These are phyloP conservation scores for Episyrphus balteatus DNA, from an alignment of 1,140 invertebrate species.

Conservation along the genomic window DNA sequence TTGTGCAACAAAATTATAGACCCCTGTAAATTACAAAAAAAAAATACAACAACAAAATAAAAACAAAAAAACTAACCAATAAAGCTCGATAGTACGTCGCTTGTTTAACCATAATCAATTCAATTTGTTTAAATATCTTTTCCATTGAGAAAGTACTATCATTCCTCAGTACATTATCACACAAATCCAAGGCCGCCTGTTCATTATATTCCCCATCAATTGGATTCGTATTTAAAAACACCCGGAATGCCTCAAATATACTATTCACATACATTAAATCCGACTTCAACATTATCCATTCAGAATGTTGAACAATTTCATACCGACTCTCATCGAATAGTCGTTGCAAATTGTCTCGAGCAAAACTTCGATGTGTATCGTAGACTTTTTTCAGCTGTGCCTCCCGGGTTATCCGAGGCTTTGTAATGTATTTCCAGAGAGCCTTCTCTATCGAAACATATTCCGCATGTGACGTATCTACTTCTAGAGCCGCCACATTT, in stretches of 20 bases:
- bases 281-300: constrained; percentile 27
- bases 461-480: constrained; percentile 45
- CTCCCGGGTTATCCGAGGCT: constrained; percentile 17
- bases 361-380: constrained; percentile 21
- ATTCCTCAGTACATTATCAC: constrained; percentile 44
- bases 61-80: constrained; percentile 46
- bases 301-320: constrained; percentile 23
- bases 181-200: constrained; percentile 49
- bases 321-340: constrained; percentile 18
- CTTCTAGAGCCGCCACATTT: constrained; percentile 10
- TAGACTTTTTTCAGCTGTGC: constrained; percentile 25
- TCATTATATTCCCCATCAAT: constrained; percentile 18
- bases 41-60: no score
- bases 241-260: constrained; percentile 25
- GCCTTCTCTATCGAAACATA: constrained; percentile 37
- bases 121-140: constrained; percentile 24
- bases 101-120: constrained; percentile 35
- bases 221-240: constrained; percentile 12
- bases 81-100: constrained; percentile 49
- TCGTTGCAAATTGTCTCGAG: constrained; percentile 10
- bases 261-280: constrained; percentile 21
- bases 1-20: no score
- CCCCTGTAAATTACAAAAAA: no score
- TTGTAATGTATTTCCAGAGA: constrained; percentile 25
- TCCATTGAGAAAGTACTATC: constrained; percentile 27